Conservation (phyloP, 1,140 invertebrate genomes). For the Anoplophora glabripennis region DNA sequence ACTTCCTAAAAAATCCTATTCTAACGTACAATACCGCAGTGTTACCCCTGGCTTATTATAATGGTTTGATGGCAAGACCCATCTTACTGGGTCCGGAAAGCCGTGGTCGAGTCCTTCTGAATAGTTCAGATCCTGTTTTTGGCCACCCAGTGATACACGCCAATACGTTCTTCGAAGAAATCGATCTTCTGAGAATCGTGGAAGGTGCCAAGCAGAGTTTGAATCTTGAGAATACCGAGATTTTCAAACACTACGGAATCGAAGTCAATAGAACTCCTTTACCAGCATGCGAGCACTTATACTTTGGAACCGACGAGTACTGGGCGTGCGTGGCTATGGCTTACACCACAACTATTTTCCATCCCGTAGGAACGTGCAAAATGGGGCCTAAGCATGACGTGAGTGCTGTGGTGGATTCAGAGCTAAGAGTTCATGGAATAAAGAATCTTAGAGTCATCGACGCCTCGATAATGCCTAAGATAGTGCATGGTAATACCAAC, state of each 20-base stretch:
- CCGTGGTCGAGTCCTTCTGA: constrained; percentile 57
- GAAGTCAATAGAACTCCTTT: constrained; percentile 47
- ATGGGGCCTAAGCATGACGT: constrained; percentile 54
- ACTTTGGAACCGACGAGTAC: constrained; percentile 53
- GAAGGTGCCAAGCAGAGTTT: constrained; percentile 54
- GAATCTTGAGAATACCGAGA: constrained; percentile 51
- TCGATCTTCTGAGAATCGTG: constrained; percentile 56
- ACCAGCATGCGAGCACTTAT: constrained; percentile 46
- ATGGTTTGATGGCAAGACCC: constrained; percentile 47
- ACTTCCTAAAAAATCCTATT: constrained; percentile 52
- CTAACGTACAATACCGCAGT: constrained; percentile 51
- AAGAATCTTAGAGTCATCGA: constrained; percentile 47
- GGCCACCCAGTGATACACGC: constrained; percentile 64
- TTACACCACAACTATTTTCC: constrained; percentile 51
- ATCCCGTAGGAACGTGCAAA: constrained; percentile 60
- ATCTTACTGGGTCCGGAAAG: constrained; percentile 58
- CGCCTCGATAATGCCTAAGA: constrained; percentile 52
- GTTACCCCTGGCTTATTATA: constrained; percentile 54
- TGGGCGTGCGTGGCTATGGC: constrained; percentile 51
- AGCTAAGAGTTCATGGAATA: constrained; percentile 45
- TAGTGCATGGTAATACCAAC: constrained; percentile 62
- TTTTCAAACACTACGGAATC: constrained; percentile 48
- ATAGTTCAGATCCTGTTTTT: constrained; percentile 54
- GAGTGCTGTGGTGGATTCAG: constrained; percentile 46
- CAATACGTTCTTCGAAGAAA: constrained; percentile 60